Evolutionary conservation across 1,140 invertebrate species (phyloP), one percentile per base, ranked within the genome.

Genomic region (Drosophila eugracilis): DNA sequence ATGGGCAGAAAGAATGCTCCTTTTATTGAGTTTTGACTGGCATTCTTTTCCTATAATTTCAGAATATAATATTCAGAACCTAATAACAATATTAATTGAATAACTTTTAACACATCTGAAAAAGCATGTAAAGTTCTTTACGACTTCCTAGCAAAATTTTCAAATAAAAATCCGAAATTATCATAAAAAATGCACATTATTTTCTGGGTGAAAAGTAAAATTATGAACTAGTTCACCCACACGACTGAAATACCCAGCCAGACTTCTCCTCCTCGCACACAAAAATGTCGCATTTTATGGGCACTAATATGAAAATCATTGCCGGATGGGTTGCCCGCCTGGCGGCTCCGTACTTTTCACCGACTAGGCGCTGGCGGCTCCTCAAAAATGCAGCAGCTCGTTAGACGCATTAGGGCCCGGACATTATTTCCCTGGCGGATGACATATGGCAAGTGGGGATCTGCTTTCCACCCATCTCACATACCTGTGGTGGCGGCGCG

Each of bases 311-410:
- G 54, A 73, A 73, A 73, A 62, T 72, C 55, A 62, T 50, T 22
- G 45, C 36, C 28, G 17, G 32, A n/a, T n/a, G n/a, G n/a, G n/a
- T 32, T 32, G 10, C 26, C 30, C 32, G 10, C 44, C 53, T 12
- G n/a, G n/a, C n/a, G n/a, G 42, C 21, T 36, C 3, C 10, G 44
- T 26, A 37, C 37, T 39, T 39, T 44, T 49, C 34, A 4, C 12
- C 24, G 39, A n/a, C 30, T 28, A 10, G 32, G 17, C 37, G 14
- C 37, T n/a, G n/a, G n/a, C n/a, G 37, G 24, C 41, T 28, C 42
- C 30, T 72, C 41, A 47, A 60, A 72, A 49, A 60, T 73, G 48
- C 63, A 67, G 70, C 69, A 73, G 48, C 70, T 74, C 69, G 70
- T 74, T 74, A 74, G 69, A 42, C 9, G 69, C 50, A 70, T 57